phyloP scores from a whole-genome alignment of 2,113 vertebrate genomes.

The Lepus americanus region DNA sequence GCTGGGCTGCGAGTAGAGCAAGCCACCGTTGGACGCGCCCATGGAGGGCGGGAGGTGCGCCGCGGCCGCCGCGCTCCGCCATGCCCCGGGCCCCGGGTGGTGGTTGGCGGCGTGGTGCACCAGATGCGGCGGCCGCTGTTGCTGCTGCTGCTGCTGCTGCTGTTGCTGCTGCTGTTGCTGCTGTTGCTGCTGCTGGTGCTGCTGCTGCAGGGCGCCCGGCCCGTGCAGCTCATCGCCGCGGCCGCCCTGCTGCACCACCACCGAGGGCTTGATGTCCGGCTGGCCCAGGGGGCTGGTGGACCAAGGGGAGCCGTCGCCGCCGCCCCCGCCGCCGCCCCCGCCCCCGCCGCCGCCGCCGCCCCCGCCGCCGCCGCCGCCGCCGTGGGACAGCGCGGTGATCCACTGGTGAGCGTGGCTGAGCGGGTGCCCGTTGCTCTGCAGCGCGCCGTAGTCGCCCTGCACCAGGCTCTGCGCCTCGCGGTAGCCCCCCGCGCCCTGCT shows the following conservation, averaged over 20 bases:
- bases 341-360: conserved; percentile 89
- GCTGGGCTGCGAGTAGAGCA: conserved; percentile 94
- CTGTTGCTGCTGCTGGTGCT: conserved; percentile 88
- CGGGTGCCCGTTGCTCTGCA: conserved; percentile 96
- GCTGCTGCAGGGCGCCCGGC: conserved; percentile 80
- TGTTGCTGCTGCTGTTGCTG: conserved; percentile 90
- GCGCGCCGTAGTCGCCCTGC: conserved; percentile 95
- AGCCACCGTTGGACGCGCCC: conserved; percentile 92
- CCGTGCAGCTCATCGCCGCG: conserved; percentile 89
- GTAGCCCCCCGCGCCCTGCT: conserved; percentile 92
- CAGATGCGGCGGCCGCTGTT: conserved; percentile 92
- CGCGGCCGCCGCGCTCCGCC: conserved; percentile 91
- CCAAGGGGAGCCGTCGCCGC: conserved; percentile 93
- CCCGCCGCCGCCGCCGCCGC: conserved; percentile 91
- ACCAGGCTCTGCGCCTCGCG: conserved; percentile 95
- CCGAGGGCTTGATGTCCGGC: conserved; percentile 95
- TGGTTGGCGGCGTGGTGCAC: conserved; percentile 93
- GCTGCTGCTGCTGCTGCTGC: conserved; percentile 88
- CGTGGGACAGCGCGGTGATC: conserved; percentile 97
- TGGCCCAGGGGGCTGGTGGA: conserved; percentile 93
- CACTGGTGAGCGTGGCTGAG: conserved; percentile 99
- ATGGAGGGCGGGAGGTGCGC: conserved; percentile 93
- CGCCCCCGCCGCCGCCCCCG: conserved; percentile 89
- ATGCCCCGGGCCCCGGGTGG: conserved; percentile 93
- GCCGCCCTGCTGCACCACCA: conserved; percentile 91